Percentiles rank a stretch among this genome's conserved stretches.
Conservation (phyloP, 2,113 vertebrate genomes). For the Psilopogon haemacephalus region DNA sequence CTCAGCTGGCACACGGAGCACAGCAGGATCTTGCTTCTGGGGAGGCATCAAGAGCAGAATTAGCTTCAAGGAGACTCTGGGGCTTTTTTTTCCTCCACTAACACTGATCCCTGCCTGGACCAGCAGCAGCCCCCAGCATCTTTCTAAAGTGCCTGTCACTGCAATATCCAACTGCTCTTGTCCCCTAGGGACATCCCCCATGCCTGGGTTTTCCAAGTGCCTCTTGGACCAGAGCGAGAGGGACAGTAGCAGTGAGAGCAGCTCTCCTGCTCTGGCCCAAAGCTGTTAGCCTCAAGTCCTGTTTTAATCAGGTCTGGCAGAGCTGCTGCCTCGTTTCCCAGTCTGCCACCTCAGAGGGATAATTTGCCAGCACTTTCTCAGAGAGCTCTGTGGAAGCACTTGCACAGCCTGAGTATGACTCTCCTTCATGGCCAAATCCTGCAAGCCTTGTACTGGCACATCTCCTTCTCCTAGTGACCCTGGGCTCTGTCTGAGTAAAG, state of each 20-base stretch:
- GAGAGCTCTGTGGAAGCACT: not conserved
- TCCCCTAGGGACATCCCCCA: not conserved
- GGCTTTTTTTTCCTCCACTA: slow-evolving; percentile 1
- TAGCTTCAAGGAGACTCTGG: slow-evolving; percentile 35
- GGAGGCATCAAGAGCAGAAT: slow-evolving; percentile 36
- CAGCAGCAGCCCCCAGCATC: slow-evolving; percentile 47
- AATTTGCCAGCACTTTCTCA: not conserved
- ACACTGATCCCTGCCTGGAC: slow-evolving; percentile 36
- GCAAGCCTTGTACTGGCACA: not conserved
- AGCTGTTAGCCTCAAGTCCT: slow-evolving; percentile 11
- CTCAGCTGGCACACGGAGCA: slow-evolving; percentile 44
- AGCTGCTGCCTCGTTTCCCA: not conserved
- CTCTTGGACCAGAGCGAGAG: not conserved
- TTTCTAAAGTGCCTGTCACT: slow-evolving; percentile 50
- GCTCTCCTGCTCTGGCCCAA: slow-evolving; percentile 12
- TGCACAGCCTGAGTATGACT: not conserved
- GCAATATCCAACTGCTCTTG: not conserved
- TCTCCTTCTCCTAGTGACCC: not conserved
- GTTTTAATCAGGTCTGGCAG: slow-evolving; percentile 44
- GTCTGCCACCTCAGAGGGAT: not conserved
- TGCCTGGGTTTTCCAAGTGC: not conserved
- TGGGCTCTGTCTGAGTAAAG: not conserved
- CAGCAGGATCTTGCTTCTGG: slow-evolving; percentile 49
- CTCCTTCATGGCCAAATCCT: not conserved
- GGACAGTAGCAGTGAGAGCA: not conserved